phyloP scores from a whole-genome alignment of 1,140 invertebrate genomes.

The Battus philenor region DNA sequence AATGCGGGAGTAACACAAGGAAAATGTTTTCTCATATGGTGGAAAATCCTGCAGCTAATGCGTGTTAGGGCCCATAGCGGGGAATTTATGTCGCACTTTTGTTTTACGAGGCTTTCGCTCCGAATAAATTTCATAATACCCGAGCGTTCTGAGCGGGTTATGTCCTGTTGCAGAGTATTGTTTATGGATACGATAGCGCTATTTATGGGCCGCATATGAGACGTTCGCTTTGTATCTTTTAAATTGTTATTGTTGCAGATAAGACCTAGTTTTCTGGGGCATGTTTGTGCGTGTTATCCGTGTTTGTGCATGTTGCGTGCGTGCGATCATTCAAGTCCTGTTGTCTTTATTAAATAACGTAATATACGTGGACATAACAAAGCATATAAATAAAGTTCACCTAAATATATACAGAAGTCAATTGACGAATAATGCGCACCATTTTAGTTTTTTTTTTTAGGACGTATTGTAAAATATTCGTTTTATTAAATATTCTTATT shows the following conservation, averaged over 20 bases:
- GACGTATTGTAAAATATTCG: no score
- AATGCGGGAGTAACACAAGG: slow-evolving; percentile 30
- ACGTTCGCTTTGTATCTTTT: slow-evolving; percentile 19
- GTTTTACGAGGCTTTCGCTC: slow-evolving; percentile 47
- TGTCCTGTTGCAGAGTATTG: slow-evolving; percentile 20
- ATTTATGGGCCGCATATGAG: slow-evolving; percentile 27
- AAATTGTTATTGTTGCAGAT: slow-evolving; percentile 13
- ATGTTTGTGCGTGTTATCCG: slow-evolving; percentile 11
- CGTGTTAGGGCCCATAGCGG: slow-evolving; percentile 41
- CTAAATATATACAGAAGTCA: no score
- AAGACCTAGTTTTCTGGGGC: background rate
- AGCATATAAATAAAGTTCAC: no score
- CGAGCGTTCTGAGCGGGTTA: slow-evolving; percentile 14
- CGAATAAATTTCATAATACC: slow-evolving; percentile 50
- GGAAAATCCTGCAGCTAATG: slow-evolving; percentile 54
- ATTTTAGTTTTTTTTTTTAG: no score
- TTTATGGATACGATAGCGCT: slow-evolving; percentile 26
- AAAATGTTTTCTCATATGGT: slow-evolving; percentile 69
- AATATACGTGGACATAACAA: no score
- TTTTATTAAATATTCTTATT: no score
- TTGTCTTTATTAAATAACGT: no score
- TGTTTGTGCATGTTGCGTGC: slow-evolving; percentile 10
- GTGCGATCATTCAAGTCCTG: no score
- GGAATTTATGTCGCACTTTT: slow-evolving; percentile 58
- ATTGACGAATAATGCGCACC: no score